phyloP scores from a whole-genome alignment of 2,113 vertebrate genomes.

The Synodontis membranacea region DNA sequence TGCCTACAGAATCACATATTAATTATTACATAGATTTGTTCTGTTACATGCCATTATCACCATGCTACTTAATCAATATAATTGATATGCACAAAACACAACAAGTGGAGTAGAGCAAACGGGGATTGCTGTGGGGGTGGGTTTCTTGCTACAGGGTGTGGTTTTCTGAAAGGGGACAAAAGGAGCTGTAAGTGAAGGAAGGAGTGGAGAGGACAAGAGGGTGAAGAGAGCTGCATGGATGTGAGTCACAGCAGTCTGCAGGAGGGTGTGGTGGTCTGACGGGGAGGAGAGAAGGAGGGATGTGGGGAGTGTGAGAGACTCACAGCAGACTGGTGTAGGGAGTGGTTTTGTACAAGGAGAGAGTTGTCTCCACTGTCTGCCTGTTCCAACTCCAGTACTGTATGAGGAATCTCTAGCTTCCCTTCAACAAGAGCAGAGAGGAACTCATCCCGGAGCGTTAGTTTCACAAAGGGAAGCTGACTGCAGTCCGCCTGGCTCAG shows the following conservation, averaged over 20 bases:
- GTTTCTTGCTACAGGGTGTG: not conserved
- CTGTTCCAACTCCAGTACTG: not conserved
- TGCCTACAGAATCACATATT: not conserved
- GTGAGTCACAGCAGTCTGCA: not conserved
- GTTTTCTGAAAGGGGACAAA: conserved; percentile 9
- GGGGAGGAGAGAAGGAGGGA: not conserved
- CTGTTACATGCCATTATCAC: not conserved
- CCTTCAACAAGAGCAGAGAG: not conserved
- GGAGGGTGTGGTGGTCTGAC: conserved; percentile 15
- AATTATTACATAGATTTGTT: conserved; percentile 4
- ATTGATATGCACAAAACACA: conserved; percentile 1
- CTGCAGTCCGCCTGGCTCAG: conserved; percentile 46
- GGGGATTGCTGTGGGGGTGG: not conserved
- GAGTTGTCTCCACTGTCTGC: conserved; percentile 13
- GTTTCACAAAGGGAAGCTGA: conserved; percentile 54
- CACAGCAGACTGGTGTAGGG: conserved; percentile 44
- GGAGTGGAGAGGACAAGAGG: not conserved
- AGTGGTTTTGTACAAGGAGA: conserved; percentile 42
- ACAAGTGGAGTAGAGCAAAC: not conserved
- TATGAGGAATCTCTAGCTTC: conserved; percentile 2
- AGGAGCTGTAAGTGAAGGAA: not conserved
- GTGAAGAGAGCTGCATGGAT: not conserved
- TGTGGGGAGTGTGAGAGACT: not conserved
- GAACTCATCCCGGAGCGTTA: conserved; percentile 7
- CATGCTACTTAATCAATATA: not conserved